These are phyloP conservation scores for Paradisaea rubra DNA, from an alignment of 2,113 vertebrate species.

Conservation along the genomic window DNA sequence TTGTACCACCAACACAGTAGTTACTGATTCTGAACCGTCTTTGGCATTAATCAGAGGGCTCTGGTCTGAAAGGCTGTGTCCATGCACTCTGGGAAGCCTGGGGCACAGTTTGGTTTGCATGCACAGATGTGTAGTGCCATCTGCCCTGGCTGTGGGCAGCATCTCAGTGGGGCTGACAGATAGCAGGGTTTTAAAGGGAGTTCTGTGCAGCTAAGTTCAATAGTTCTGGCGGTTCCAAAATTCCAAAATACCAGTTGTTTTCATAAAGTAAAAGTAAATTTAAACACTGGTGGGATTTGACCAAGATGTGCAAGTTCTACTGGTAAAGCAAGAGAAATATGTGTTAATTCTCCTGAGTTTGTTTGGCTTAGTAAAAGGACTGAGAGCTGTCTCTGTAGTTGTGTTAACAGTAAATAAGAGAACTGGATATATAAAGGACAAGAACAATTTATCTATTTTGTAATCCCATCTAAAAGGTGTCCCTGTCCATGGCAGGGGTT, in stretches of 20 bases:
- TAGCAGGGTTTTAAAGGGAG: neutral
- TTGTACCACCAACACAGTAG: neutral
- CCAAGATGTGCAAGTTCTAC: neutral
- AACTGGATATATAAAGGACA: neutral
- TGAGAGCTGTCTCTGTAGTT: neutral
- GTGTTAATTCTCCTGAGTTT: neutral
- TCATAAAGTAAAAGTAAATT: neutral
- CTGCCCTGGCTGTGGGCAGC: neutral
- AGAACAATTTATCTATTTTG: neutral
- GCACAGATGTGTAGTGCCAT: no score
- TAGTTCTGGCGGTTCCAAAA: neutral
- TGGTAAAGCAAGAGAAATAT: neutral
- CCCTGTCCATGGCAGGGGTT: neutral
- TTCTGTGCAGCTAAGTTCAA: neutral
- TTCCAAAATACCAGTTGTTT: neutral
- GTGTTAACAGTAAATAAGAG: neutral
- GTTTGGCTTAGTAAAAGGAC: neutral
- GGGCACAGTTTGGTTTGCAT: fast-evolving
- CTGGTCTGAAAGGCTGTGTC: neutral
- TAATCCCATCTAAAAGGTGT: neutral
- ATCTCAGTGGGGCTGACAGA: neutral
- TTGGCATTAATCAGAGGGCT: neutral
- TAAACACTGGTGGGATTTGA: neutral
- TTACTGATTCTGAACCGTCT: neutral
- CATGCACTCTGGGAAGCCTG: neutral